Base-by-base conservation (phyloP, 2,888 invertebrate genomes). In the Lepidocyrtoides sp. region DNA sequence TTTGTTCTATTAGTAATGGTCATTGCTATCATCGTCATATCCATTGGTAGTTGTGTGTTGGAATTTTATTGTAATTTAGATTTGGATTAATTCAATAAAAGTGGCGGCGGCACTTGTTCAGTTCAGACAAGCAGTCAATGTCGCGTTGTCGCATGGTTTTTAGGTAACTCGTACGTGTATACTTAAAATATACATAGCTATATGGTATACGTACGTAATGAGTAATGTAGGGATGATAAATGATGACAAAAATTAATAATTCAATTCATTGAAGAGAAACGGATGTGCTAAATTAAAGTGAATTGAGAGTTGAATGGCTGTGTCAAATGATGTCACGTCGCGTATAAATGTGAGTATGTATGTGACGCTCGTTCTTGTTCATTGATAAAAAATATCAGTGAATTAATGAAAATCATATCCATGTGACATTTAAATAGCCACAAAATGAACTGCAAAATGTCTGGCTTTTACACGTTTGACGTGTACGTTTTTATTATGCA, bases 221-320 rank as follows among this genome's bases (percentile, higher is more conserved):
- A 26, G 36, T 36, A 66, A 66, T 57, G 57, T 57, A n/a, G 23
- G 17, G 8, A 23, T 57, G 12, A 17, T 54, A 5, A 57, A 51
- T 51, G 66, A n/a, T 66, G 66, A 66, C 66, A 66, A 66, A 66
- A 66, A 63, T 63, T 66, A 66, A 66, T 66, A 51, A 51, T 51
- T 51, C 51, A 51, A 51, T 51, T 51, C 51, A n/a, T 51, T 14
- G 44, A 29, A 14, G 63, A 26, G 26, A 26, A 63, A 26, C 63
- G 63, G 63, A 63, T 63, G 63, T 63, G 63, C 29, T 23, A 63
- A 63, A 63, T 63, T 63, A 29, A 63, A 63, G 10, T 29, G 63
- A 63, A 51, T 63, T 63, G 63, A 63, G 26, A 29, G 63, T 63
- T 63, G 26, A 29, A 29, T 63, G 29, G 23, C 0, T 20, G 26